These are phyloP conservation scores for Ophthalmolycus amberensis DNA, from an alignment of 2,113 vertebrate genomes.

Conservation along the genomic window DNA sequence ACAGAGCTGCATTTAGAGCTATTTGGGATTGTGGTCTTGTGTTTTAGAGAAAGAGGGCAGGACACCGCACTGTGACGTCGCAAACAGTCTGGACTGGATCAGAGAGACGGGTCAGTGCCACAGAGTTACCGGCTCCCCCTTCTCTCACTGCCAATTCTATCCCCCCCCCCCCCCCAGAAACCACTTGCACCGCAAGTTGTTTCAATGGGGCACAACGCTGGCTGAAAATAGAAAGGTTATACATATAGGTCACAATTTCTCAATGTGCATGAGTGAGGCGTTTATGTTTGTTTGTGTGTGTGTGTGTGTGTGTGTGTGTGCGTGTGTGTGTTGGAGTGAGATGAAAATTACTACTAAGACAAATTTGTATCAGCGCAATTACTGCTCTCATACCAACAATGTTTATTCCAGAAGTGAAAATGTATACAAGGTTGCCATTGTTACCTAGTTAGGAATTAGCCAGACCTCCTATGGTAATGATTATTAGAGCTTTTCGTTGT, in stretches of 20 bases:
- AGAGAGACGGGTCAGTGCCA: conserved; percentile 64
- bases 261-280: conserved; percentile 48
- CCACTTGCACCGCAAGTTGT: conserved; percentile 74
- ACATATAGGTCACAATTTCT: conserved; percentile 70
- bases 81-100: conserved; percentile 80
- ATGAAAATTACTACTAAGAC: background rate
- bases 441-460: background rate
- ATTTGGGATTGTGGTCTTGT: conserved; percentile 78
- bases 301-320: conserved; percentile 6
- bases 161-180: conserved; percentile 60
- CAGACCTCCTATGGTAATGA: background rate
- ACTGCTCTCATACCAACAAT: conserved; percentile 3
- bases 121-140: conserved; percentile 49
- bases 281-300: conserved; percentile 41
- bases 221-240: conserved; percentile 73
- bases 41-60: conserved; percentile 74
- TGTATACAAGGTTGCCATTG: background rate
- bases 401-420: conserved; percentile 5
- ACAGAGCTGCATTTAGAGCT: conserved; percentile 70
- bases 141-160: conserved; percentile 57
- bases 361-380: conserved; percentile 19
- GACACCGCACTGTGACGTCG: conserved; percentile 72
- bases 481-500: background rate
- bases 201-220: conserved; percentile 64
- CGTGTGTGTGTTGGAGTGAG: background rate